Conservation (phyloP, 2,113 vertebrate species). For the Onychostruthus taczanowskii region DNA sequence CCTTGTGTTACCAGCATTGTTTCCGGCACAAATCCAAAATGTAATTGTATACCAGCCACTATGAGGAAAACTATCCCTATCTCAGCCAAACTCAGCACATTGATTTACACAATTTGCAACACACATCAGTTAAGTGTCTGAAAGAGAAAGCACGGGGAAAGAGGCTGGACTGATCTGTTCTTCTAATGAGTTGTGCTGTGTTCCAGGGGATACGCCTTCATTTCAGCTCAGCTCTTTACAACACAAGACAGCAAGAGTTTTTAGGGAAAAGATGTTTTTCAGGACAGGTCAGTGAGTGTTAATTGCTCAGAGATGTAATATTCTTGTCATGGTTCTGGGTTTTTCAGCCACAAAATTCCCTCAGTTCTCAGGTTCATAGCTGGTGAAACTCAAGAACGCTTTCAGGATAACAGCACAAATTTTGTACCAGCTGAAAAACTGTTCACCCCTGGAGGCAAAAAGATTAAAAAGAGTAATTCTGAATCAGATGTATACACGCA, state of each 20-base stretch:
- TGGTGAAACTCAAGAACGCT: not conserved
- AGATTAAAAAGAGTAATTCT: not conserved
- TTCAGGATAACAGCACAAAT: not conserved
- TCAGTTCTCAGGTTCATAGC: not conserved
- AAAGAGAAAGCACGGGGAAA: not conserved
- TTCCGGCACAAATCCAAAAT: not conserved
- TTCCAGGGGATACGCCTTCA: not conserved
- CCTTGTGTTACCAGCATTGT: not conserved
- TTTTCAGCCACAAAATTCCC: not conserved
- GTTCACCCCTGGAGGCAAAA: not conserved
- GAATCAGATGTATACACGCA: not conserved
- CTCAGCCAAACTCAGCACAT: not conserved
- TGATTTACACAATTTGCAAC: not conserved
- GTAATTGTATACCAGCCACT: too few species aligned
- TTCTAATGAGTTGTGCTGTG: not conserved
- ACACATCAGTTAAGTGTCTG: not conserved
- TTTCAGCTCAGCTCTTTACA: not conserved
- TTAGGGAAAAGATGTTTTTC: not conserved
- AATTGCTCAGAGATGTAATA: not conserved
- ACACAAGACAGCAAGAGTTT: not conserved
- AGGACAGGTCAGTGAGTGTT: not conserved
- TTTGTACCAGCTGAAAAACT: not conserved
- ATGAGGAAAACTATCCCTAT: not conserved
- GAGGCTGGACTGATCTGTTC: not conserved
- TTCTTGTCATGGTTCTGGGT: not conserved